Conservation (phyloP, 2,888 invertebrate genomes). For the Scaptomyza caliginosa region DNA sequence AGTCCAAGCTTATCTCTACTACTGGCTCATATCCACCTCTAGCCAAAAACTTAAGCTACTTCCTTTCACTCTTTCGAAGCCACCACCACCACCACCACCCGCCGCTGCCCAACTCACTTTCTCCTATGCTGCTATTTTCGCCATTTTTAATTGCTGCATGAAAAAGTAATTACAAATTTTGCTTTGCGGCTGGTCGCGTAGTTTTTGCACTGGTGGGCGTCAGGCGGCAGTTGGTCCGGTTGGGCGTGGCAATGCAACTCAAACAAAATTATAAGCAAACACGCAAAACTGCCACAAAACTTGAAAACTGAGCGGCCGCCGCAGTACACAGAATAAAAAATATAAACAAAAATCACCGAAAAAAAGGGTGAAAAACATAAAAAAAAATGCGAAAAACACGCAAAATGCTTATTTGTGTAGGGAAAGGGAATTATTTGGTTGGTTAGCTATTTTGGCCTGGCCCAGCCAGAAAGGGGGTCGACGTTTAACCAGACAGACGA, state of each 20-base stretch:
- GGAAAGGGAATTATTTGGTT: conserved; percentile 26
- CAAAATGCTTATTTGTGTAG: conserved; percentile 37
- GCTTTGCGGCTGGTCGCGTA: conserved; percentile 35
- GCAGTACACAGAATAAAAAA: conserved; percentile 29
- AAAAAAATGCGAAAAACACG: conserved; percentile 33
- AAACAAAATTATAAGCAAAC: conserved; percentile 80
- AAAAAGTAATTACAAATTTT: conserved; percentile 75
- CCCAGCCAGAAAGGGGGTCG: conserved; percentile 7
- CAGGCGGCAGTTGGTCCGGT: conserved; percentile 8
- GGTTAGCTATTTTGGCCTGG: conserved; percentile 15
- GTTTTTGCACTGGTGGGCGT: conserved; percentile 22
- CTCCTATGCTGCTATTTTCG: conserved; percentile 62
- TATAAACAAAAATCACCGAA: conserved; percentile 11
- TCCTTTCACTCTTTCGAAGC: not conserved
- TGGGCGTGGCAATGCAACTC: conserved; percentile 69
- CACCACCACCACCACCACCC: not conserved
- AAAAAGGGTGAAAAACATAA: conserved; percentile 48
- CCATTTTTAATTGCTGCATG: conserved; percentile 79
- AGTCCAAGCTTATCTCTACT: conserved; percentile 42
- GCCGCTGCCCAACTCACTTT: conserved; percentile 3
- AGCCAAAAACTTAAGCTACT: conserved; percentile 29
- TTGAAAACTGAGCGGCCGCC: conserved; percentile 68
- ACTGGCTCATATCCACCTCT: conserved; percentile 20
- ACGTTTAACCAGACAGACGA: conserved; percentile 49
- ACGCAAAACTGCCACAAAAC: conserved; percentile 80